Conservation (phyloP, 2,797 vertebrate genomes). For the Podarcis siculus region DNA sequence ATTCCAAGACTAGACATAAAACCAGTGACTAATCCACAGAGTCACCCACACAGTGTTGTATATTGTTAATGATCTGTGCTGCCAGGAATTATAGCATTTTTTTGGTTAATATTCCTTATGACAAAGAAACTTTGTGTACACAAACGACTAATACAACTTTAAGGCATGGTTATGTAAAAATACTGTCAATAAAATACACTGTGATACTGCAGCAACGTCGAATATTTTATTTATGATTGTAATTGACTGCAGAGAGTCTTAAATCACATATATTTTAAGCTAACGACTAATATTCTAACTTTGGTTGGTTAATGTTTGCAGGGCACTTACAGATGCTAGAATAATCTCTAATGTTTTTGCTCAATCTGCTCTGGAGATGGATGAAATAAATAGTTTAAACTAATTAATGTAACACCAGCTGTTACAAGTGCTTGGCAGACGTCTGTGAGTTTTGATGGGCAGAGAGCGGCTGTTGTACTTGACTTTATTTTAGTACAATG, state of each 20-base stretch:
- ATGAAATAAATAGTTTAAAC: constrained; percentile 99
- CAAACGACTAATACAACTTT: constrained; percentile 70
- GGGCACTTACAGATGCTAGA: constrained; percentile 99
- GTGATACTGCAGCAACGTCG: constrained; percentile 29
- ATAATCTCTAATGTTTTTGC: constrained; percentile 99
- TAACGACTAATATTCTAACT: constrained; percentile 89
- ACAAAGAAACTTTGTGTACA: constrained; percentile 72
- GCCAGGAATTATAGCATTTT: constrained; percentile 75
- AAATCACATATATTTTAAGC: constrained; percentile 85
- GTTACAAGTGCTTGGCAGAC: constrained; percentile 99
- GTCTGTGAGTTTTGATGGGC: constrained; percentile 99
- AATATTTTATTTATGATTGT: constrained; percentile 54
- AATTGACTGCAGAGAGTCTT: constrained; percentile 54
- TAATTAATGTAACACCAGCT: constrained; percentile 99
- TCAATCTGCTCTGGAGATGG: constrained; percentile 99
- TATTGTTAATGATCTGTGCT: constrained; percentile 82
- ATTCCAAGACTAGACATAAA: constrained; percentile 82
- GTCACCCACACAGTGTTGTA: constrained; percentile 79
- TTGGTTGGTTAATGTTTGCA: constrained; percentile 96
- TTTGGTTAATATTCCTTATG: constrained; percentile 76
- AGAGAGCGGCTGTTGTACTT: constrained; percentile 90
- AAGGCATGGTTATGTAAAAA: constrained; percentile 60
- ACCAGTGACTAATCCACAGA: constrained; percentile 82
- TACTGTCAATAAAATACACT: constrained; percentile 57
- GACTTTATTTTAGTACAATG: constrained; percentile 98